phyloP scores from a whole-genome alignment of 2,113 vertebrate species.

The Tor tambroides region DNA sequence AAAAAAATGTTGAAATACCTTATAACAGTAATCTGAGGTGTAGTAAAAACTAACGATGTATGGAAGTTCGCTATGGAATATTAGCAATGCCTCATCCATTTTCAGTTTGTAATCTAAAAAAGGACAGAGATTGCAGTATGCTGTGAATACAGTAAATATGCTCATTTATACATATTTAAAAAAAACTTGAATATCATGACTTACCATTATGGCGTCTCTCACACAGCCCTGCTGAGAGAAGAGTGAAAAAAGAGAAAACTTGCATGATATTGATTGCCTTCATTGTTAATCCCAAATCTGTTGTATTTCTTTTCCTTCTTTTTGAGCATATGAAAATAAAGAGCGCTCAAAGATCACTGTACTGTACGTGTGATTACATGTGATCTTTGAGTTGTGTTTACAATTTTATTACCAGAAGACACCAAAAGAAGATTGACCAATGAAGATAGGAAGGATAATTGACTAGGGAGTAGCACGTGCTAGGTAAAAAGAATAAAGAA shows the following conservation, averaged over 20 bases:
- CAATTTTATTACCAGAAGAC: conserved; percentile 6
- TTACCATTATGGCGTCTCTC: conserved; percentile 39
- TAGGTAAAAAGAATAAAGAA: neutral
- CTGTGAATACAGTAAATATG: neutral
- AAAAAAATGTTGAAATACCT: conserved; percentile 65
- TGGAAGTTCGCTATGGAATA: conserved; percentile 70
- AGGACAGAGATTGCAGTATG: neutral
- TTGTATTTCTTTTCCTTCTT: conserved; percentile 68
- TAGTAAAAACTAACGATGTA: conserved; percentile 68
- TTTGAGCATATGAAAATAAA: conserved; percentile 64
- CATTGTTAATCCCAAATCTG: conserved; percentile 60
- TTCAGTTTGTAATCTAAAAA: conserved; percentile 66
- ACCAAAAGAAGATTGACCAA: neutral
- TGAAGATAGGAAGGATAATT: neutral
- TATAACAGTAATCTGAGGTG: conserved; percentile 76
- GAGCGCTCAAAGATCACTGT: conserved; percentile 74
- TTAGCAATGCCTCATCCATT: conserved; percentile 76
- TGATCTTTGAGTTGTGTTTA: conserved; percentile 28
- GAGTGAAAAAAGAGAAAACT: conserved; percentile 57
- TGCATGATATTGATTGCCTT: conserved; percentile 30
- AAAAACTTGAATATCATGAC: neutral
- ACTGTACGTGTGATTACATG: conserved; percentile 7
- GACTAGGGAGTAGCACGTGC: neutral
- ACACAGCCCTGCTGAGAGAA: conserved; percentile 57
- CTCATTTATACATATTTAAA: neutral